Evolutionary conservation across 2,797 vertebrate genomes (phyloP), one percentile per base, ranked within the genome.

Genomic region (Liasis olivaceus): DNA sequence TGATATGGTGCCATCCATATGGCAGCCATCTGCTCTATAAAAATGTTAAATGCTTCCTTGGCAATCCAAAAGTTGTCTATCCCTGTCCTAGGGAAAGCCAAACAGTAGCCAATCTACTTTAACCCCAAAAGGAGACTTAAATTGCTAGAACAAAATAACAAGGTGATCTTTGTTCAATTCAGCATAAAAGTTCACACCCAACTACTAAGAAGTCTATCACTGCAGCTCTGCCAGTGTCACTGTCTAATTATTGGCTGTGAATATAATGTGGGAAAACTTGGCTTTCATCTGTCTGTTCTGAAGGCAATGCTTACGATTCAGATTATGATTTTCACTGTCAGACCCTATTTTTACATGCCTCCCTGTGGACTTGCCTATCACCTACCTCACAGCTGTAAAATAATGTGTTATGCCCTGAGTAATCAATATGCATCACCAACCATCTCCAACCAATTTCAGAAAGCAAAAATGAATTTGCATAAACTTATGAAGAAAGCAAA

Each of bases 301-400:
- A 91, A 89, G 26, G 51, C 90, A 91, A 88, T 91, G 59, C 87
- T 95, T 94, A 94, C 77, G 92, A 96, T 91, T 85, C 88, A 77
- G 88, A 62, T 91, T 91, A 92, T 90, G 86, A 96, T 94, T 95
- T 66, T 91, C 94, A 92, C 0, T 90, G 90, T 93, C 95, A 95
- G 91, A 15, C 62, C 54, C 89, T 62, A 93, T 89, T 97, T 95
- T 93, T 87, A 96, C 94, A 72, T 0, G 22, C 58, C 87, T 89
- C 90, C 93, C 91, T 9, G 36, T 60, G 63, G 88, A 72, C 85
- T 90, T 91, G 36, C 58, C 91, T 28, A 3, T 12, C 90, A 88
- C 56, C 91, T 93, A 94, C 91, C 92, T 84, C 86, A 24, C 85
- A 58, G 15, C 85, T 91, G 81, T 42, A 62, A 59, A 93, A 66